Percentiles rank a stretch among this genome's conserved stretches.
These are phyloP conservation scores for Aleiodes testaceus DNA, from an alignment of 2,888 invertebrate genomes.

Conservation along the genomic window DNA sequence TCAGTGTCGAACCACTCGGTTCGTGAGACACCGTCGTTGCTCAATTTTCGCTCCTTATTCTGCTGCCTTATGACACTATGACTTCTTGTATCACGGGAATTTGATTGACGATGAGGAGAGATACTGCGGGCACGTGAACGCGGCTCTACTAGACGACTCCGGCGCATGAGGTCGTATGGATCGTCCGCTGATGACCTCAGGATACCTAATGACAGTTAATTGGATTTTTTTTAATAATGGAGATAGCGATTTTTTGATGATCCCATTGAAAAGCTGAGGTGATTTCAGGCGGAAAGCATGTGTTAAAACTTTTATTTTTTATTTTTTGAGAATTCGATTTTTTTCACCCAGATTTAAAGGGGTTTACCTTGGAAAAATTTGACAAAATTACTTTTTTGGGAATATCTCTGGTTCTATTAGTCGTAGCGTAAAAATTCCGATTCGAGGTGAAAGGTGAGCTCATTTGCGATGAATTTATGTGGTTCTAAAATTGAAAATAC, in stretches of 20 bases:
- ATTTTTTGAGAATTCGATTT: too few relatives aligned
- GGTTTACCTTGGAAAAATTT: too few relatives aligned
- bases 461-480: too few relatives aligned
- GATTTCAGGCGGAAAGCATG: too few relatives aligned
- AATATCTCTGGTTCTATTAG: too few relatives aligned
- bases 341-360: too few relatives aligned
- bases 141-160: constrained; percentile 82
- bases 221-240: not conserved
- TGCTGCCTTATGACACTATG: constrained; percentile 68
- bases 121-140: constrained; percentile 72
- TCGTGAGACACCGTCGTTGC: constrained; percentile 54
- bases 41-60: constrained; percentile 48
- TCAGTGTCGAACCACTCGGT: constrained; percentile 67
- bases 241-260: not conserved
- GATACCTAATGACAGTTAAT: constrained; percentile 58
- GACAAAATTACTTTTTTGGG: too few relatives aligned
- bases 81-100: constrained; percentile 70
- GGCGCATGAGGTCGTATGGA: constrained; percentile 89
- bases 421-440: too few relatives aligned
- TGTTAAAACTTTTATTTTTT: too few relatives aligned
- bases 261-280: too few relatives aligned
- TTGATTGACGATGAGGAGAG: constrained; percentile 67
- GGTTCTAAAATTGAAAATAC: too few relatives aligned
- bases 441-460: too few relatives aligned
- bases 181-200: constrained; percentile 72